phyloP scores from a whole-genome alignment of 2,113 vertebrate genomes.

The Sus scrofa region DNA sequence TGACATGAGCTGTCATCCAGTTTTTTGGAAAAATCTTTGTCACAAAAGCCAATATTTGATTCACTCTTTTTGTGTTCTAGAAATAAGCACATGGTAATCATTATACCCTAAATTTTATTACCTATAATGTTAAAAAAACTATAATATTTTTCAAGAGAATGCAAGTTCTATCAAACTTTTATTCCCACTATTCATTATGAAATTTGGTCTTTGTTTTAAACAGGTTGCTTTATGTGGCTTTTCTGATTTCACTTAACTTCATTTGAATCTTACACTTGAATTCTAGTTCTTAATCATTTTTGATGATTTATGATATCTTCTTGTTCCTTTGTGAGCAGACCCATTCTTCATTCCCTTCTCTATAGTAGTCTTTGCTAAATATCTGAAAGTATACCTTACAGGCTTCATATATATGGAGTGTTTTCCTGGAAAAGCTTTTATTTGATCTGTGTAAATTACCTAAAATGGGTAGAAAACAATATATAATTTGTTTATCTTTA shows the following conservation, averaged over 20 bases:
- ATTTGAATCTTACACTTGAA: slow-evolving; percentile 19
- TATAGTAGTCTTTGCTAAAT: neutral
- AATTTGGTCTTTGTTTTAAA: slow-evolving; percentile 45
- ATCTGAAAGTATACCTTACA: slow-evolving; percentile 5
- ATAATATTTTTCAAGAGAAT: slow-evolving; percentile 6
- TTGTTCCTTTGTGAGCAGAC: neutral
- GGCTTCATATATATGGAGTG: neutral
- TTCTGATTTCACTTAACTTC: neutral
- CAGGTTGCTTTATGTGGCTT: neutral
- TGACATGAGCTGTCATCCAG: neutral
- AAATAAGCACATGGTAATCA: neutral
- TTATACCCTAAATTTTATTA: slow-evolving; percentile 16
- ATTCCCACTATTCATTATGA: neutral
- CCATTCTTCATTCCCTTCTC: neutral
- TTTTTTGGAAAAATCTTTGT: neutral
- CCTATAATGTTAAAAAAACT: neutral
- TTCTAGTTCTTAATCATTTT: slow-evolving; percentile 20
- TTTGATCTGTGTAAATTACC: neutral
- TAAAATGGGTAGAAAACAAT: neutral
- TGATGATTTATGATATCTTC: neutral
- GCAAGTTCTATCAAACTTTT: neutral
- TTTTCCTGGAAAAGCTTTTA: slow-evolving; percentile 12
- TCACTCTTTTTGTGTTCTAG: neutral
- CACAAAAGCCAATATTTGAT: slow-evolving; percentile 6
- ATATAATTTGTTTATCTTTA: slow-evolving; percentile 26